Base-by-base conservation (phyloP, 1,140 invertebrate genomes). In the Drosophila kohkoa region DNA sequence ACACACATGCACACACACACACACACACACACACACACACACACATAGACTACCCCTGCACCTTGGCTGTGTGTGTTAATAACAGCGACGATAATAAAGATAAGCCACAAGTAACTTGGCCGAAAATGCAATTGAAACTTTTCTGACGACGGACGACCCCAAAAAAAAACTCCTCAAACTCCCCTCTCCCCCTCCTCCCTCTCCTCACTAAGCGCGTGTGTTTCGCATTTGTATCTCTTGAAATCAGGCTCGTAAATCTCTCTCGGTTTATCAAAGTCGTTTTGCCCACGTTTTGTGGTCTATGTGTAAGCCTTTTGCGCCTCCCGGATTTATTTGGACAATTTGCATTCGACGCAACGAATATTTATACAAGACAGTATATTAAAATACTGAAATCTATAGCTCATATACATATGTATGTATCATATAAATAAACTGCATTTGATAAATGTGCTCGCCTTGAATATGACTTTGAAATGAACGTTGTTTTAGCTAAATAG, bases 71-170 rank as follows among this genome's bases (percentile, higher is more conserved):
- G 20, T 20, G 20, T 15, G 80, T 76, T 82, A 72, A 82, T 82
- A 83, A 83, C 79, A 86, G 82, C 75, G 55, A 52, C 79, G 82
- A 86, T 87, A 87, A 87, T 87, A 88, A 80, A 88, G 80, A 83
- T 88, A 87, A 87, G 83, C 80, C 62, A 65, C 20, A 57, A 74
- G 63, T 71, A 79, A 86, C 78, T 75, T 81, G 75, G 64, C 70
- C 75, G 20, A 52, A 85, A 81, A 77, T 86, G 82, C 82, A 88
- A 88, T 87, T 87, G 82, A 87, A 87, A 87, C 79, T 88, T 88
- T 87, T 87, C 20, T 82, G 67, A 73, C 58, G 30, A 7, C 73
- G 63, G 54, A 68, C 75, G 62, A 79, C 59, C 72, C 1, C 49
- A 28, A 51, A 51, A 49, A 20, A 15, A 7, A 3, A 32, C 30